Percentiles rank a stretch among this genome's conserved stretches.
Evolutionary conservation across 2,113 vertebrate species (phyloP).

Genomic region (Mobula birostris): DNA sequence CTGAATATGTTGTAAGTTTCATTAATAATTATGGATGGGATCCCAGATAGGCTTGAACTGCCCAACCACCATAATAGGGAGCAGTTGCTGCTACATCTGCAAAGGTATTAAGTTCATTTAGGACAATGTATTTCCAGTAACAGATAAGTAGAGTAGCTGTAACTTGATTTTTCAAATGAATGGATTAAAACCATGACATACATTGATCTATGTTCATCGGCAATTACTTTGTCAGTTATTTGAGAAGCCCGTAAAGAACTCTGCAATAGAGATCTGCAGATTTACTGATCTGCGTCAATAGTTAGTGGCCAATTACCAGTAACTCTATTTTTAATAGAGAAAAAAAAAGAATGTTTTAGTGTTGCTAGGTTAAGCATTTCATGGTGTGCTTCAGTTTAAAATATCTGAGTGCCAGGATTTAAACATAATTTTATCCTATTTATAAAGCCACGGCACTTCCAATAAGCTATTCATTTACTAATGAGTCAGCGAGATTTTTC

Average conservation of each 20-base stretch:
- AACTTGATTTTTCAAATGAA: constrained; percentile 75
- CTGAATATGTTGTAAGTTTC: not conserved
- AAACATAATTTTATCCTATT: constrained; percentile 30
- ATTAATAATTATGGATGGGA: constrained; percentile 30
- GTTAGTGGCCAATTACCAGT: constrained; percentile 71
- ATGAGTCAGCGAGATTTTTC: constrained; percentile 36
- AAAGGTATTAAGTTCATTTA: constrained; percentile 72
- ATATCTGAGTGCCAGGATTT: constrained; percentile 21
- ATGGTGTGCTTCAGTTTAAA: not conserved
- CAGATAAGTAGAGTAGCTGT: constrained; percentile 51
- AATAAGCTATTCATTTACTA: constrained; percentile 36
- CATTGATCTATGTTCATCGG: constrained; percentile 72
- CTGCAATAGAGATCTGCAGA: constrained; percentile 48
- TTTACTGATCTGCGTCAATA: constrained; percentile 61
- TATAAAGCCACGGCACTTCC: constrained; percentile 4
- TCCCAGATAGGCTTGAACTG: constrained; percentile 2
- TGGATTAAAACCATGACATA: constrained; percentile 70
- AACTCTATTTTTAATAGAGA: constrained; percentile 53
- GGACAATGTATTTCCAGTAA: constrained; percentile 80
- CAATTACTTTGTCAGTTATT: constrained; percentile 68
- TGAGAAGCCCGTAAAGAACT: constrained; percentile 62
- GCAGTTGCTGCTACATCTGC: constrained; percentile 3
- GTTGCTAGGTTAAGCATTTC: constrained; percentile 33
- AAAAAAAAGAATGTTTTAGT: not conserved
- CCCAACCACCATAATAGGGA: not conserved